phyloP scores from a whole-genome alignment of 2,888 invertebrate species.

The Dyspetes luteomarginatus region DNA sequence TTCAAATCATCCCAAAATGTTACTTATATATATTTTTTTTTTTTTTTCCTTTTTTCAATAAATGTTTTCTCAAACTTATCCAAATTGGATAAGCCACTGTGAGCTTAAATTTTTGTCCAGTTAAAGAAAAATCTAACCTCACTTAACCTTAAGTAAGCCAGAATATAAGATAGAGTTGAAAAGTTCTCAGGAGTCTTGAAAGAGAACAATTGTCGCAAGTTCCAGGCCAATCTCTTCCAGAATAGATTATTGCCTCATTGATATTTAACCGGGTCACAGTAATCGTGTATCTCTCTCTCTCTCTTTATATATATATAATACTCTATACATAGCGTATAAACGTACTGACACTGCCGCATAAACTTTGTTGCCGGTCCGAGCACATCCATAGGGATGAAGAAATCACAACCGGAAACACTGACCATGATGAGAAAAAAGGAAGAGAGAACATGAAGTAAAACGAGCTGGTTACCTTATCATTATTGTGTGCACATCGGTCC shows the following conservation, averaged over 20 bases:
- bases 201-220: slow-evolving; percentile 43
- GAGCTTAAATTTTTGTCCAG: too few species aligned
- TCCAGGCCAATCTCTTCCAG: slow-evolving; percentile 43
- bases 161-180: slow-evolving; percentile 5
- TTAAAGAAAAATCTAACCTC: too few species aligned
- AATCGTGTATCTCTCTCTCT: slow-evolving; percentile 19
- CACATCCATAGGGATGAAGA: slow-evolving; percentile 25
- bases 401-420: slow-evolving; percentile 35
- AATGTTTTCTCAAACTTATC: too few species aligned
- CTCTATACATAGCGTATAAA: neutral
- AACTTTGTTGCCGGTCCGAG: slow-evolving; percentile 5
- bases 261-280: slow-evolving; percentile 61
- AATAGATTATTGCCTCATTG: slow-evolving; percentile 59
- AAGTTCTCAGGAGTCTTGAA: slow-evolving; percentile 25
- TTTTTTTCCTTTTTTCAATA: too few species aligned
- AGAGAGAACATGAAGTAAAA: slow-evolving; percentile 5
- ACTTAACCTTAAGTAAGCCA: slow-evolving; percentile 12
- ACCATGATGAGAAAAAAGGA: neutral
- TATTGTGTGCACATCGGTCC: slow-evolving; percentile 19
- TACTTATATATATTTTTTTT: too few species aligned
- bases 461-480: slow-evolving; percentile 60
- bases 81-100: too few species aligned
- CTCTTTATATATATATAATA: neutral
- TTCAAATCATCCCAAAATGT: too few species aligned
- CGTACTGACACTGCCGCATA: neutral